phyloP scores from a whole-genome alignment of 2,797 vertebrate species.

The Esox lucius region DNA sequence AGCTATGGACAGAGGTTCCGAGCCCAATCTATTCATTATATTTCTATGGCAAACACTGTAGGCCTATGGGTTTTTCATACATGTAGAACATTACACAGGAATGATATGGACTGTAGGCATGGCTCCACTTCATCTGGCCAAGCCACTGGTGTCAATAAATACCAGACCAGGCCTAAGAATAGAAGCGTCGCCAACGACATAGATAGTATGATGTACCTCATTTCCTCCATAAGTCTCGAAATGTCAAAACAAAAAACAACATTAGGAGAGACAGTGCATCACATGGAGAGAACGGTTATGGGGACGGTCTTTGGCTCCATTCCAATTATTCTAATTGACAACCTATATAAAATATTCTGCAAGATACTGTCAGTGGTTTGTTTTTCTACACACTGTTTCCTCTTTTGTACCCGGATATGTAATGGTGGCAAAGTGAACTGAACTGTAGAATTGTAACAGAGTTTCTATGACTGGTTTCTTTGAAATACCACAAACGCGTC shows the following conservation, averaged over 20 bases:
- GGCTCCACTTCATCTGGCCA: conserved; percentile 39
- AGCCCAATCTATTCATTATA: conserved; percentile 32
- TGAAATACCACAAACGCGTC: neutral
- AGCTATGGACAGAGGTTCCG: neutral
- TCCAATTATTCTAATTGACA: neutral
- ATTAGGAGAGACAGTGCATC: neutral
- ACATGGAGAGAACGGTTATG: conserved; percentile 8
- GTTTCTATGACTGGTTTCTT: neutral
- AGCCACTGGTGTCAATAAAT: conserved; percentile 50
- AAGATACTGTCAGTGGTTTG: neutral
- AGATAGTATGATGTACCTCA: conserved; percentile 31
- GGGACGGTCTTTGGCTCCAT: neutral
- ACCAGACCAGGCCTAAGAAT: conserved; percentile 49
- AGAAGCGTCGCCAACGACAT: conserved; percentile 28
- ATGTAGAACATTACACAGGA: conserved; percentile 46
- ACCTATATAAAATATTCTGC: neutral
- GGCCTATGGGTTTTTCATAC: conserved; percentile 36
- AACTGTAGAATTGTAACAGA: neutral
- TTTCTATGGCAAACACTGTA: conserved; percentile 22
- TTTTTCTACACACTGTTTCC: neutral
- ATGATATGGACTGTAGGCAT: conserved; percentile 28
- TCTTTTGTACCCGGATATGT: neutral
- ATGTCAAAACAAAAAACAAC: conserved; percentile 13
- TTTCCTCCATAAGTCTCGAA: conserved; percentile 25
- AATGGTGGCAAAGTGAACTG: neutral